A percentile compares a stretch with the other conserved stretches of the same genome.
Conservation (phyloP, 2,113 vertebrate genomes). For the Butorides virescens region DNA sequence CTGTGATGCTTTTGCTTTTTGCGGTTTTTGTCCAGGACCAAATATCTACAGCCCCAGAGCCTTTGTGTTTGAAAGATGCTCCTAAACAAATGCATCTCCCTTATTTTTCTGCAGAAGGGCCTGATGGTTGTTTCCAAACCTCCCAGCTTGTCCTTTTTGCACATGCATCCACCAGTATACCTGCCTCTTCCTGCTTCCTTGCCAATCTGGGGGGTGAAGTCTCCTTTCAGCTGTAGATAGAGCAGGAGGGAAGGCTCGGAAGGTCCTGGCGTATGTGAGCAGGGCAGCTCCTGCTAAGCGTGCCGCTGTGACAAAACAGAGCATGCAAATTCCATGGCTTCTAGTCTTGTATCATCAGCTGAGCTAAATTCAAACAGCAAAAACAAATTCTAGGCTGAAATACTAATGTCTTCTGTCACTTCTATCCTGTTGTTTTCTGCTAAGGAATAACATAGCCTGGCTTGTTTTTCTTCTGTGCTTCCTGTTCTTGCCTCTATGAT, state of each 20-base stretch:
- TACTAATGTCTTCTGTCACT: slow-evolving; percentile 53
- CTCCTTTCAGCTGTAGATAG: background rate
- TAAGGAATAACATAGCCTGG: slow-evolving; percentile 3
- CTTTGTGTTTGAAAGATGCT: background rate
- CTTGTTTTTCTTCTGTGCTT: slow-evolving; percentile 41
- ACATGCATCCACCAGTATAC: background rate
- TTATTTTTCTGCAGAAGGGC: background rate
- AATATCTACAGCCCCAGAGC: background rate
- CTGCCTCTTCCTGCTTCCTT: background rate
- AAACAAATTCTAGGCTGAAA: slow-evolving; percentile 32
- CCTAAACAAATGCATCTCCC: background rate
- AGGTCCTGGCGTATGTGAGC: background rate
- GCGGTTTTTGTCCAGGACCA: background rate
- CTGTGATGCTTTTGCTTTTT: background rate
- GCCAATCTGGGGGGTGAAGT: background rate
- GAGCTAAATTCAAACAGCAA: slow-evolving; percentile 11
- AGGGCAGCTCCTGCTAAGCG: background rate
- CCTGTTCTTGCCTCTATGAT: slow-evolving; percentile 44
- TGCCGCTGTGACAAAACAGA: background rate
- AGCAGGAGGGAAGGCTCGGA: background rate
- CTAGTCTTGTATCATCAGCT: background rate
- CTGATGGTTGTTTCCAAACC: background rate
- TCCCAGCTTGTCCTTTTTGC: background rate
- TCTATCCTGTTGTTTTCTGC: slow-evolving; percentile 24
- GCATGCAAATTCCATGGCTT: background rate